Base-by-base conservation (phyloP, 2,888 invertebrate genomes). In the Teleiodes luculella region DNA sequence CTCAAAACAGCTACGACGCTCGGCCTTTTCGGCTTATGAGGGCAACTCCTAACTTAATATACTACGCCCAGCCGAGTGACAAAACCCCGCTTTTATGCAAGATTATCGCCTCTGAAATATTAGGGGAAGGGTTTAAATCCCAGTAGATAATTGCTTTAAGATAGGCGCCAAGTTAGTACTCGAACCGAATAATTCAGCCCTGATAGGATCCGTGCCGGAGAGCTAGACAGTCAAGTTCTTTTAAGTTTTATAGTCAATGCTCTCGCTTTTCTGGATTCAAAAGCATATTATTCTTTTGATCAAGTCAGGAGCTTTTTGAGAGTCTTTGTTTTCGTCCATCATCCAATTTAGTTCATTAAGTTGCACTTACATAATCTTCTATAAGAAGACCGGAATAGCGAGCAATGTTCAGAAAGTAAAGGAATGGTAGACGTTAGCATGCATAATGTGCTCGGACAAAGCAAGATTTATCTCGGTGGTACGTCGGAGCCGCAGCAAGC, bases 391-490 rank as follows among this genome's bases (percentile, higher is more conserved):
- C 62, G 62, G 56, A 55, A 52, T 33, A 52, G 36, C 55, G 37
- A 53, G 50, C 41, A 50, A 54, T 57, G 56, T 59, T 57, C 37
- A 52, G 33, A 33, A 16, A 61, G 68, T 56, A 64, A 70, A 68
- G 72, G 68, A 73, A 75, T 74, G 64, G 72, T 68, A 66, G 62
- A 66, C 64, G 74, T 78, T 76, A 78, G 79, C 79, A 78, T 83
- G 75, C 76, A 80, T 83, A 82, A 83, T 82, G 74, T 68, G 68
- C 67, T 72, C 65, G 78, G 77, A 80, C 81, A 80, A 80, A 80
- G 79, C 78, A 74, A 80, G 80, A 83, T 86, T 82, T 84, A 84
- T 83, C 68, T 70, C 68, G 73, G 70, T 70, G 71, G 66, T 70
- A 60, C 64, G 60, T 66, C 65, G 70, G 71, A 72, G 73, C 67